Percentiles rank a stretch among this genome's conserved stretches.
Conservation (phyloP, 2,888 invertebrate species). For the Coelinius sp. region DNA sequence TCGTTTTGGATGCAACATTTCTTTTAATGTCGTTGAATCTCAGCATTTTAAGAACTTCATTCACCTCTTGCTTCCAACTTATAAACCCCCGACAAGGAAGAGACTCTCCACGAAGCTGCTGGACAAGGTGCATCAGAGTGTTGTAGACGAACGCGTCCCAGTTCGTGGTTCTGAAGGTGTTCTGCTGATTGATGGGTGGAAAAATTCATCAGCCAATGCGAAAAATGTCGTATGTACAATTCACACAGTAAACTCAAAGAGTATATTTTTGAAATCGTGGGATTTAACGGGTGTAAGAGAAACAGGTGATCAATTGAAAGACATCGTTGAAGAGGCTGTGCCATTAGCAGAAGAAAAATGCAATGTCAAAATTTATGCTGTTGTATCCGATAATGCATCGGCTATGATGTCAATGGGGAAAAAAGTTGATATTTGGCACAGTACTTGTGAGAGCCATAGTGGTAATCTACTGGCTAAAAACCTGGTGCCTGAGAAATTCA, state of each 20-base stretch:
- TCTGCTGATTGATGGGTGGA: conserved; percentile 38
- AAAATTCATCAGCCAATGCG: no score
- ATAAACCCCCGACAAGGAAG: conserved; percentile 27
- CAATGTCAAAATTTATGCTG: conserved; percentile 46
- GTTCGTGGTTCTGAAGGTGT: conserved; percentile 8
- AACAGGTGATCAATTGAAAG: conserved; percentile 36
- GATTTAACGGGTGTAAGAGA: conserved; percentile 42
- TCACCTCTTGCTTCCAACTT: conserved; percentile 1
- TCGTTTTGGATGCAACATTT: conserved; percentile 24
- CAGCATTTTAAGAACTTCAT: conserved; percentile 28
- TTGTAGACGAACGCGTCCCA: background rate
- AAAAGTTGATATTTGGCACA: conserved; percentile 46
- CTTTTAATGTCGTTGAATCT: conserved; percentile 30
- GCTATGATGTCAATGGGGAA: conserved; percentile 50
- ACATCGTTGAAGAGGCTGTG: conserved; percentile 41
- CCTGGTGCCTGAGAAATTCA: conserved; percentile 39
- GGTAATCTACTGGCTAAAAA: conserved; percentile 51
- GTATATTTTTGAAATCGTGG: conserved; percentile 43
- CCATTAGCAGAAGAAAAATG: conserved; percentile 41
- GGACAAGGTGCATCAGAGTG: background rate
- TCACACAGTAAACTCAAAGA: background rate
- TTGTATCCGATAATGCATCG: conserved; percentile 51
- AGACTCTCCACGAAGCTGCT: conserved; percentile 11
- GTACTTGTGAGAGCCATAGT: conserved; percentile 51
- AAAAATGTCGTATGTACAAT: conserved; percentile 31